A percentile compares a stretch with the other conserved stretches of the same genome.
These are phyloP conservation scores for Craterocephalus amniculus DNA, from an alignment of 2,797 vertebrate species.

Conservation along the genomic window DNA sequence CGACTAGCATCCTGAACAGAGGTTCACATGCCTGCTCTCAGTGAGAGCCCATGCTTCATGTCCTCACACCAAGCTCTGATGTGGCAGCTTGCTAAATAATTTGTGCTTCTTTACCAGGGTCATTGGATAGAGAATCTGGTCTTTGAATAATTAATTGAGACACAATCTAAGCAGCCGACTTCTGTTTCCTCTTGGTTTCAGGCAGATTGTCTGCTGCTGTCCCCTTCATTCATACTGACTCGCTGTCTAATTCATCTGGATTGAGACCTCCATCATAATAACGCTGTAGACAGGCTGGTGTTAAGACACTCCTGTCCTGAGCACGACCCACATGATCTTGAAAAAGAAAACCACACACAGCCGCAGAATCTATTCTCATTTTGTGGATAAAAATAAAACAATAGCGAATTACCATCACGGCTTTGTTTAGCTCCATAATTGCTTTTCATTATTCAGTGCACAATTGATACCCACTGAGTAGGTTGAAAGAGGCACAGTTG, in stretches of 20 bases:
- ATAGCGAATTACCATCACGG: constrained; percentile 72
- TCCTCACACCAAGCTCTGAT: constrained; percentile 76
- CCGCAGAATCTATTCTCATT: constrained; percentile 77
- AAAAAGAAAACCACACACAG: constrained; percentile 70
- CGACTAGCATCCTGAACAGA: constrained; percentile 55
- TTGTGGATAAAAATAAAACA: constrained; percentile 79
- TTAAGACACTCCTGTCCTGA: constrained; percentile 68
- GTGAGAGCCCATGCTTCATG: constrained; percentile 72
- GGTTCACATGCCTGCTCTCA: constrained; percentile 71
- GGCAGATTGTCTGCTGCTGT: constrained; percentile 72
- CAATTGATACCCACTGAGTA: constrained; percentile 81
- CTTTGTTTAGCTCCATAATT: constrained; percentile 85
- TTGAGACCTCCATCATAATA: constrained; percentile 68
- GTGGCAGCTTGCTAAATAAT: constrained; percentile 88
- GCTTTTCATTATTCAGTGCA: constrained; percentile 84
- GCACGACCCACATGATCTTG: constrained; percentile 69
- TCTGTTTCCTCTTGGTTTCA: constrained; percentile 80
- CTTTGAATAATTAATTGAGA: constrained; percentile 86
- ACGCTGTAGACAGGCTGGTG: constrained; percentile 53
- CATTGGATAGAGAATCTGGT: constrained; percentile 85
- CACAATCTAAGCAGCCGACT: constrained; percentile 85
- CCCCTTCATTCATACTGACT: constrained; percentile 51
- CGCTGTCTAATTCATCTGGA: constrained; percentile 74
- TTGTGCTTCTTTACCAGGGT: constrained; percentile 86
- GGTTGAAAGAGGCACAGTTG: constrained; percentile 81